A percentile compares a stretch with the other conserved stretches of the same genome.
Conservation (phyloP, 2,113 vertebrate species). For the Meles meles region DNA sequence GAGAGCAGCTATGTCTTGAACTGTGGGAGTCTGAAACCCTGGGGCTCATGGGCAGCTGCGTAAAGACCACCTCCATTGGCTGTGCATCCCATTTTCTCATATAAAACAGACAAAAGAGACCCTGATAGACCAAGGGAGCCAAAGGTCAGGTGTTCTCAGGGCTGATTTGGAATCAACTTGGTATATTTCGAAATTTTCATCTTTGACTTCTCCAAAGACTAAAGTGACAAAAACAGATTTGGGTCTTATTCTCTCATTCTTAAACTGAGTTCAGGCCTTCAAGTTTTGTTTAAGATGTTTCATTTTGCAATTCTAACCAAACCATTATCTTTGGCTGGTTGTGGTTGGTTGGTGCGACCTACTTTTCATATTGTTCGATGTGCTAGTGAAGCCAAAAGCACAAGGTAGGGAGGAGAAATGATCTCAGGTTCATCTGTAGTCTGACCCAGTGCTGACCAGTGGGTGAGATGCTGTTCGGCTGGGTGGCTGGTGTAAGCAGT, state of each 20-base stretch:
- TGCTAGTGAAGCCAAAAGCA: not conserved
- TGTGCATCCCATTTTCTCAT: conserved; percentile 76
- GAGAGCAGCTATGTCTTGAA: conserved; percentile 65
- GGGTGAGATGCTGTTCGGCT: not conserved
- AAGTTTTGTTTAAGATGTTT: conserved; percentile 50
- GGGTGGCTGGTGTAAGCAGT: not conserved
- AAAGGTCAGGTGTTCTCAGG: conserved; percentile 68
- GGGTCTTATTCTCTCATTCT: conserved; percentile 65
- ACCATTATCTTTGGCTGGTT: conserved; percentile 61
- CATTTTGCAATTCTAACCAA: conserved; percentile 57
- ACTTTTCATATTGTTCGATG: conserved; percentile 15
- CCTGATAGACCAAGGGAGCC: conserved; percentile 47
- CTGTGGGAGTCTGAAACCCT: conserved; percentile 66
- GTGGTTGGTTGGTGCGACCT: conserved; percentile 26
- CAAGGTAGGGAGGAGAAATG: not conserved
- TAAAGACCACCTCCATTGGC: conserved; percentile 72
- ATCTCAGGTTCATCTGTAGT: not conserved
- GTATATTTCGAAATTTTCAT: conserved; percentile 62
- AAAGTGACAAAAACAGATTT: not conserved
- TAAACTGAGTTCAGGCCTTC: conserved; percentile 67
- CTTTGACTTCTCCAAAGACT: conserved; percentile 34
- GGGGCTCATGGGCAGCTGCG: conserved; percentile 67
- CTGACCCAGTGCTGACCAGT: not conserved
- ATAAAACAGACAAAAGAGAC: conserved; percentile 54
- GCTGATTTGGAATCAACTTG: conserved; percentile 65